Percentiles rank a stretch among this genome's conserved stretches.
phyloP scores from a whole-genome alignment of 2,888 invertebrate genomes.

The Acheta domesticus region DNA sequence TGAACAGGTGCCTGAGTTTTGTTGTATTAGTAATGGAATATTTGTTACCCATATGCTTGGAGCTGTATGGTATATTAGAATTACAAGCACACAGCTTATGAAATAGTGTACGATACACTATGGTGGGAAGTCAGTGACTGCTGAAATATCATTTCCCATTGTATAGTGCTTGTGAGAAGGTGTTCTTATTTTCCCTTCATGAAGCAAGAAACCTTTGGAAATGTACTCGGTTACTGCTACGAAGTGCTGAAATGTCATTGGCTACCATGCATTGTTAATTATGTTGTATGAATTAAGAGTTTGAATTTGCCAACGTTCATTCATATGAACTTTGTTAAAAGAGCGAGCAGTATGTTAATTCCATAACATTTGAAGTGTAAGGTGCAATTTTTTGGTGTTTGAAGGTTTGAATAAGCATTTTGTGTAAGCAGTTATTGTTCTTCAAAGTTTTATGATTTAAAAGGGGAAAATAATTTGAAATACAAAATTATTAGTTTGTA shows the following conservation, averaged over 20 bases:
- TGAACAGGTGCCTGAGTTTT: constrained; percentile 9
- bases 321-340: background rate
- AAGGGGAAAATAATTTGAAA: background rate
- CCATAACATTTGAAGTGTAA: background rate
- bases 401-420: background rate
- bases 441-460: background rate
- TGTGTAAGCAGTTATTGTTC: background rate
- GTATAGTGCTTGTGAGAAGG: background rate
- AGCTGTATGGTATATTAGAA: background rate
- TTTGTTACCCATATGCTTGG: background rate
- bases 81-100: background rate
- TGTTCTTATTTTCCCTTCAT: background rate
- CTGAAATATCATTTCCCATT: background rate
- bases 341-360: background rate
- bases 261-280: background rate
- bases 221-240: background rate
- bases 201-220: background rate
- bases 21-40: background rate
- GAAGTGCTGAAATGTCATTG: background rate
- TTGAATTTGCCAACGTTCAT: background rate
- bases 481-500: background rate
- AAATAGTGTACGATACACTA: background rate
- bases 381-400: background rate
- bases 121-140: background rate
- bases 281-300: background rate